A percentile compares a stretch with the other conserved stretches of the same genome.
Conservation (phyloP, 2,888 invertebrate genomes). For the Protodeltote pygarga region DNA sequence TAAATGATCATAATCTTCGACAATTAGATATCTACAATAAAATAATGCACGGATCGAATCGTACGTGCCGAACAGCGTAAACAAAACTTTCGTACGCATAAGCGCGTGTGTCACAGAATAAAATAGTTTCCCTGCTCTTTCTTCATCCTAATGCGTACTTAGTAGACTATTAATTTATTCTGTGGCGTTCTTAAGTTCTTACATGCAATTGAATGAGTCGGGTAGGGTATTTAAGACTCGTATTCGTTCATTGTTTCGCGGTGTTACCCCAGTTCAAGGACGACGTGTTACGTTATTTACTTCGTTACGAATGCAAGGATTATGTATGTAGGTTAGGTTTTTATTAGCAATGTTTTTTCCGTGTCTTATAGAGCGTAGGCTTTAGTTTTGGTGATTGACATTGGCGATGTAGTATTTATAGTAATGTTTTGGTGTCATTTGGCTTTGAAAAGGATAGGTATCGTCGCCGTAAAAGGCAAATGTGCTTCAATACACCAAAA, state of each 20-base stretch:
- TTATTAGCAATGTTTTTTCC: slow-evolving; percentile 26
- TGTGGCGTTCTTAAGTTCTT: background rate
- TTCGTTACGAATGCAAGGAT: slow-evolving; percentile 50
- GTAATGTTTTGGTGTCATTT: background rate
- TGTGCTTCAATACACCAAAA: too few relatives aligned
- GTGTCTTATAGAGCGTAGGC: slow-evolving; percentile 29
- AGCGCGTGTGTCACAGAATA: too few relatives aligned
- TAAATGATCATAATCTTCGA: too few relatives aligned
- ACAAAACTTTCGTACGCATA: slow-evolving; percentile 1
- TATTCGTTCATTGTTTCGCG: slow-evolving; percentile 44
- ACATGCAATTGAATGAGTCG: background rate
- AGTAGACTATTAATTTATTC: too few relatives aligned
- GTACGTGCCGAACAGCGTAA: background rate
- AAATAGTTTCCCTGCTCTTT: too few relatives aligned
- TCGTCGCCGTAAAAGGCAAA: too few relatives aligned
- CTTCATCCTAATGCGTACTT: too few relatives aligned
- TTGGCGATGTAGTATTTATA: slow-evolving; percentile 3
- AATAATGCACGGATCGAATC: background rate
- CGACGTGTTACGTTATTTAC: slow-evolving; percentile 61
- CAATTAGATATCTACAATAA: too few relatives aligned
- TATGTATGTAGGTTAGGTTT: slow-evolving; percentile 47
- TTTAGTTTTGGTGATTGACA: slow-evolving; percentile 1
- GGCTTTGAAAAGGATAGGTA: too few relatives aligned
- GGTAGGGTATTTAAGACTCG: slow-evolving; percentile 19
- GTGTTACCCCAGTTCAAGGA: slow-evolving; percentile 76